Base-by-base conservation (phyloP, 2,113 vertebrate genomes). In the Amphiprion percula region DNA sequence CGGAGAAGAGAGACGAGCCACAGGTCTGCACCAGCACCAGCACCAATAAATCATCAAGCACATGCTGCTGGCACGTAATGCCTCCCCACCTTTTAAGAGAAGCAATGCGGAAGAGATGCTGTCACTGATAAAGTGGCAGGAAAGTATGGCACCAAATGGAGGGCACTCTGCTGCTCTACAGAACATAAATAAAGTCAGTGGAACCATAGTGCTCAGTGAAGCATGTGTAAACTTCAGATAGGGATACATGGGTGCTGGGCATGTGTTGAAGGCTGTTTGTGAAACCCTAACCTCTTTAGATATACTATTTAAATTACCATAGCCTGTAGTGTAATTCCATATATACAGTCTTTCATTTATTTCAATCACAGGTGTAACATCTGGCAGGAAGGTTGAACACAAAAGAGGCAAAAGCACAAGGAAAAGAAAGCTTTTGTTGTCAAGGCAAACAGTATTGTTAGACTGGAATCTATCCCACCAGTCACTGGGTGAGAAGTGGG, bases 61-160 rank as follows among this genome's bases (percentile, higher is more conserved):
- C 71, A 83, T 67, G 60, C 82, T 89, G 78, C 84, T 84, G 81
- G 68, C 73, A 63, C 81, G 64, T 83, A 83, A 85, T 74, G 75
- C 70, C 55, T 73, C 49, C 73, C 66, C 21, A 19, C 82, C 80
- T 91, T 93, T 90, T 86, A 91, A 80, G 80, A 87, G 85, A 92
- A 90, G 82, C 77, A 88, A 83, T 71, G 81, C 77, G 58, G 83
- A 88, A 87, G 77, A 91, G 92, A 93, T 92, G 79, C 75, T 81
- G 79, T 87, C 83, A 79, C 79, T 90, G 90, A 94, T 91, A 90
- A 88, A 83, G 85, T 73, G 68, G 74, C 55, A 28, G 56, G 79
- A 33, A 79, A 80, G 74, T 70, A 85, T 73, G 85, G 84, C 66
- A 76, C 75, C 67, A 80, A 88, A 80, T 74, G 60, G 68, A 84